A percentile compares a stretch with the other conserved stretches of the same genome.
These are phyloP conservation scores for Prostheceraeus crozeri DNA, from an alignment of 2,888 invertebrate species.

Conservation along the genomic window DNA sequence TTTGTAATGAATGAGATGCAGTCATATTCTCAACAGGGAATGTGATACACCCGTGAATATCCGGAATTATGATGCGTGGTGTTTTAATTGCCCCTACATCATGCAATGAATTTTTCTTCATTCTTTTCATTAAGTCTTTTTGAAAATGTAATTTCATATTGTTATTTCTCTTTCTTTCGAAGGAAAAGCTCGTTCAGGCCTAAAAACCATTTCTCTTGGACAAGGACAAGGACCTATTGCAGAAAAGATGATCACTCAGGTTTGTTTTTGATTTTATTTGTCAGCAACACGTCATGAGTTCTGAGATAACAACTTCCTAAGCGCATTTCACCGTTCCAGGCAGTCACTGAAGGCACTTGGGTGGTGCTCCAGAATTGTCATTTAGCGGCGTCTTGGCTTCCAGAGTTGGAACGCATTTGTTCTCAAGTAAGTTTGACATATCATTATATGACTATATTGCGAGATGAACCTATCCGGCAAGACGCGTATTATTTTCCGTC, in stretches of 20 bases:
- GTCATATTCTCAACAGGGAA: too few relatives aligned
- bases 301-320: too few relatives aligned
- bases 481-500: too few relatives aligned
- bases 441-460: too few relatives aligned
- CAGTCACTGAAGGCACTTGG: slow-evolving; percentile 52
- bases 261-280: too few relatives aligned
- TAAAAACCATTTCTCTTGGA: slow-evolving; percentile 55
- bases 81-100: too few relatives aligned
- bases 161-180: slow-evolving; percentile 2
- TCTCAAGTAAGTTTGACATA: slow-evolving; percentile 44
- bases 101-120: background rate
- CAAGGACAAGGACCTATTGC: slow-evolving; percentile 57
- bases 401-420: slow-evolving; percentile 54
- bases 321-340: too few relatives aligned
- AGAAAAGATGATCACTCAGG: slow-evolving; percentile 52
- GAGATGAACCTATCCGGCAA: too few relatives aligned
- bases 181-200: slow-evolving; percentile 43
- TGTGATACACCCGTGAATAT: too few relatives aligned
- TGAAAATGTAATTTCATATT: background rate
- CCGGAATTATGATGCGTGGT: too few relatives aligned
- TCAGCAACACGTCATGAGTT: too few relatives aligned
- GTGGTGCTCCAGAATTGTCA: slow-evolving; percentile 57
- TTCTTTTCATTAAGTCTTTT: background rate
- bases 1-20: too few relatives aligned
- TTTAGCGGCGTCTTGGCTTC: slow-evolving; percentile 55